Evolutionary conservation across 1,140 invertebrate genomes (phyloP), one percentile per base, ranked within the genome.

Genomic region (Aphaenogaster rudis): DNA sequence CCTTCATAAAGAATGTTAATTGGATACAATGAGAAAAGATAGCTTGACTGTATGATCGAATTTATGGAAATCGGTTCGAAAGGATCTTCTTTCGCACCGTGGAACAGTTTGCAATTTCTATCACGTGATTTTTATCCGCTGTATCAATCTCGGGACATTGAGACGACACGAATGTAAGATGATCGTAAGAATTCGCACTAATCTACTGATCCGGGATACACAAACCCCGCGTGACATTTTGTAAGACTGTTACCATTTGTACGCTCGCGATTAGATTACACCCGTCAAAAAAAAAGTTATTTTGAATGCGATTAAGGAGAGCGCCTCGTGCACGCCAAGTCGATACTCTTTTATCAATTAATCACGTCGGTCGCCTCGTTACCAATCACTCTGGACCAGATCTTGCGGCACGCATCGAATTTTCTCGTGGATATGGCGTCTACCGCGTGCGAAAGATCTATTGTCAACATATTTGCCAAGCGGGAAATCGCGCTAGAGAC

Each of bases 221-320:
- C 7, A 80, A 52, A 39, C 52, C 9, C 1, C 39, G 13, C 61
- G 76, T 79, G 45, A 67, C 57, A 67, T 80, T 80, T 81, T 81
- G n/a, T 81, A 81, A 69, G 33, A 54, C 8, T 3, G 13, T 39
- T 28, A 79, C 11, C n/a, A 66, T 61, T 36, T 21, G 17, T 87
- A 52, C 42, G 57, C 17, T 33, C 2, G 15, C 63, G 86, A 77
- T 88, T 88, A 88, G 86, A 88, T 88, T 88, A 69, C 2, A 11
- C 7, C 13, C 2, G 5, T 50, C 0, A 28, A 66, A 76, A 87
- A 87, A 28, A 69, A 77, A 52, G 15, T 87, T 87, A 80, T 87
- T 63, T 64, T 59, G 11, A 45, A 28, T 59, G 59, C 3, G 21
- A 71, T 45, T 45, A 57, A 74, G 42, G 33, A 17, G 28, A 52